Percentiles rank a stretch among this genome's conserved stretches.
Evolutionary conservation across 1,140 invertebrate species (phyloP).

Genomic region (Drosophila kurseongensis): DNA sequence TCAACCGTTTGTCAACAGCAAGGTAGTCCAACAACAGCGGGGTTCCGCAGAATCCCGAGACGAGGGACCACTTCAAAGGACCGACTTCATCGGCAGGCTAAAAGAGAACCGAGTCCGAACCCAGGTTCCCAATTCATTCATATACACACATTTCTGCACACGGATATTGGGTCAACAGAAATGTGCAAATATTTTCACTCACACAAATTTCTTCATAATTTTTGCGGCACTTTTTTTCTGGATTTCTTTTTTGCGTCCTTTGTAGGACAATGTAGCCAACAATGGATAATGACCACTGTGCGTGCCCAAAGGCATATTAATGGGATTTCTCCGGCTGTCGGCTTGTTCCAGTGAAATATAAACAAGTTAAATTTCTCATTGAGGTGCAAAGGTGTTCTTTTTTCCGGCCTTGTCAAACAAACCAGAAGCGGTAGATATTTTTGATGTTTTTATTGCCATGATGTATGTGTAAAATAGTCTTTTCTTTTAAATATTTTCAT

Average conservation of each 20-base stretch:
- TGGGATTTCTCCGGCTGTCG: slow-evolving; percentile 36
- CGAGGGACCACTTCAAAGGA: slow-evolving; percentile 62
- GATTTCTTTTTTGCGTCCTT: slow-evolving; percentile 9
- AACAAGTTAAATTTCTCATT: slow-evolving; percentile 48
- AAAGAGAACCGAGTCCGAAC: slow-evolving; percentile 5
- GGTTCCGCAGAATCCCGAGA: slow-evolving; percentile 57
- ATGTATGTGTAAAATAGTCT: background rate
- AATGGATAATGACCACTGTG: slow-evolving; percentile 75
- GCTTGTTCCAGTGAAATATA: slow-evolving; percentile 49
- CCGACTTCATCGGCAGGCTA: slow-evolving; percentile 24
- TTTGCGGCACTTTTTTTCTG: slow-evolving; percentile 68
- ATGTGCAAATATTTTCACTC: slow-evolving; percentile 73
- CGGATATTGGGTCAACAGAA: slow-evolving; percentile 23
- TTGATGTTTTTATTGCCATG: slow-evolving; percentile 22
- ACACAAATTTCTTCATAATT: slow-evolving; percentile 77
- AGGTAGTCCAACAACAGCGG: slow-evolving; percentile 51
- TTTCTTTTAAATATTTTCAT: too few species aligned
- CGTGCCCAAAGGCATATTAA: slow-evolving; percentile 55
- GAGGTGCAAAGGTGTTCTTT: slow-evolving; percentile 26
- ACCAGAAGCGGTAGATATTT: slow-evolving; percentile 24
- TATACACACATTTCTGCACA: slow-evolving; percentile 23
- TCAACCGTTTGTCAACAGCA: slow-evolving; percentile 48
- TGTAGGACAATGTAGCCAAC: slow-evolving; percentile 41
- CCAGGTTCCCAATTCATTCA: slow-evolving; percentile 40
- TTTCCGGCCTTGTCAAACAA: slow-evolving; percentile 17